Base-by-base conservation (phyloP, 2,797 vertebrate species). In the Clarias pachynema region DNA sequence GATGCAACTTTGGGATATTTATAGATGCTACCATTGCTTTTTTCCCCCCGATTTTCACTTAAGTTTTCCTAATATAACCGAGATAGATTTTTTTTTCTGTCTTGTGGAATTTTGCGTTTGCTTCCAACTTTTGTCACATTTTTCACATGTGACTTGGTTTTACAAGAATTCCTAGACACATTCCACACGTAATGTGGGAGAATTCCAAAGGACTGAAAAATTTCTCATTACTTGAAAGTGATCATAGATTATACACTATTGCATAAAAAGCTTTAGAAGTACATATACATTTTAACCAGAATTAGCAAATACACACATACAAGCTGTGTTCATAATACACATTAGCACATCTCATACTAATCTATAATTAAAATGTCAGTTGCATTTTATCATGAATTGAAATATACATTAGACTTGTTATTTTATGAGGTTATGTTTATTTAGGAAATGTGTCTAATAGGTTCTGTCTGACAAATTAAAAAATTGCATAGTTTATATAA, bases 41-140 rank as follows among this genome's bases (percentile, higher is more conserved):
- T 66, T 49, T 7, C n/a, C 65, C 26, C 14, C 7, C 3, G 26
- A n/a, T 69, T 24, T 22, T 81, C 49, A 60, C 24, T 49, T 26
- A 60, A 22, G 7, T 16, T 34, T 22, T 59, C 3, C 22, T 12
- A 34, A 74, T 20, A 7, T 15, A 56, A 53, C 6, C 29, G 16
- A 26, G 15, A 10, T 44, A 20, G 6, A 6, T 66, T 66, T 4
- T 26, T 63, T 26, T 69, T 56, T 31, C 34, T 34, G 5, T 81
- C 44, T 69, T 24, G 29, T 69, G 80, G 65, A 81, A 81, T 69
- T 81, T 69, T 81, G 31, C 10, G 49, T 34, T 81, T 81, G 49
- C 80, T 81, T 81, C 49, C 0, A 29, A 81, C 26, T 81, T 81
- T 69, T 37, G 49, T 81, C 80, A 81, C 80, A 69, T 57, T 68